These are phyloP conservation scores for Neoniphon sammara DNA, from an alignment of 2,797 vertebrate species.

Conservation along the genomic window DNA sequence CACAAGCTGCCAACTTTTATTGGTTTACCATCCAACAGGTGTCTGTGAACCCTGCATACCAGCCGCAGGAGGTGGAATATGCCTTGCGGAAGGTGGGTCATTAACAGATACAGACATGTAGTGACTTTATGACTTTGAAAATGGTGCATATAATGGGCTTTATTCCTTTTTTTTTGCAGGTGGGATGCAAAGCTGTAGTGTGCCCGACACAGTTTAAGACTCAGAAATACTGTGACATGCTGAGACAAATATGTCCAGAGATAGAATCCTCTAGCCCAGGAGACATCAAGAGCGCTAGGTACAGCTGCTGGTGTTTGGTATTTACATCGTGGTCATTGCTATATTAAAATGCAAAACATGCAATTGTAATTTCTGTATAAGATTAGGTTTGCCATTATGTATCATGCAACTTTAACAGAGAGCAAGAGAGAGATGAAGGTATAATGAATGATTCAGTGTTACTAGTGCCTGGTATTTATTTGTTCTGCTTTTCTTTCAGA, in stretches of 20 bases:
- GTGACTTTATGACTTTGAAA: neutral
- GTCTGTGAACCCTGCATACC: constrained; percentile 93
- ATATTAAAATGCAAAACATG: too few relatives aligned
- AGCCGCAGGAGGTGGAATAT: constrained; percentile 87
- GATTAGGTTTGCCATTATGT: neutral
- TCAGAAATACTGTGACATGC: constrained; percentile 90
- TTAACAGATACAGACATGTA: neutral
- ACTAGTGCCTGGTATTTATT: neutral
- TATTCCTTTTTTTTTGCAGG: constrained; percentile 76
- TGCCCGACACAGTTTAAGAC: constrained; percentile 90
- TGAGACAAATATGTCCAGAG: constrained; percentile 90
- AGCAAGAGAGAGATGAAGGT: neutral
- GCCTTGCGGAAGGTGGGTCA: constrained; percentile 85
- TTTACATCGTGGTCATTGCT: neutral
- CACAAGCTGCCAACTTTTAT: neutral
- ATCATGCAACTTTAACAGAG: neutral
- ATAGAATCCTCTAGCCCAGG: constrained; percentile 85
- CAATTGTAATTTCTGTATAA: too few relatives aligned
- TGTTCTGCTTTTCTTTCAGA: constrained; percentile 70
- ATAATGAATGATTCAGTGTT: too few relatives aligned
- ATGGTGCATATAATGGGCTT: neutral
- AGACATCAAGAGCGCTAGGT: constrained; percentile 89
- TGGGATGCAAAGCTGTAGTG: constrained; percentile 91
- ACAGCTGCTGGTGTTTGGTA: neutral
- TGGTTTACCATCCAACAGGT: constrained; percentile 78